A percentile compares a stretch with the other conserved stretches of the same genome.
phyloP scores from a whole-genome alignment of 2,888 invertebrate genomes.

The Myathropa florea region DNA sequence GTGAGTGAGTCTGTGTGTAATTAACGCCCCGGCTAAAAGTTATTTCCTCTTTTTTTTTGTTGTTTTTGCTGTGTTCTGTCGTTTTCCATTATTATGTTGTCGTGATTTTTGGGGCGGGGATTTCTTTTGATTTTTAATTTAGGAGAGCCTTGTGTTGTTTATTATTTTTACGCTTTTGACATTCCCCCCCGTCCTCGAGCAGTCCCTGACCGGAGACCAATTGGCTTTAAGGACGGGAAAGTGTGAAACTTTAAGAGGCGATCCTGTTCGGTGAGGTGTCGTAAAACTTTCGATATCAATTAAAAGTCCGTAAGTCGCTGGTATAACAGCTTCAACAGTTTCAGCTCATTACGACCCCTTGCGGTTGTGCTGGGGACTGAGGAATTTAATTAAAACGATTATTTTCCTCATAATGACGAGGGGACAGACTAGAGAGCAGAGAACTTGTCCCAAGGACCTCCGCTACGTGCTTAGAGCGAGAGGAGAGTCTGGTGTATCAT shows the following conservation, averaged over 20 bases:
- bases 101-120: constrained; percentile 64
- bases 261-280: not conserved
- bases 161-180: constrained; percentile 13
- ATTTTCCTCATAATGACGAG: constrained; percentile 46
- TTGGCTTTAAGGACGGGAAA: not conserved
- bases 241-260: not conserved
- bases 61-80: not conserved
- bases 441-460: not conserved
- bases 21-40: constrained; percentile 61
- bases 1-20: constrained; percentile 56
- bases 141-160: constrained; percentile 49
- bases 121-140: constrained; percentile 71
- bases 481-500: constrained; percentile 5
- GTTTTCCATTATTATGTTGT: constrained; percentile 45
- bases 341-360: constrained; percentile 58
- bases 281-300: constrained; percentile 68
- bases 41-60: constrained; percentile 13
- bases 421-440: too few species aligned
- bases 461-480: not conserved
- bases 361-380: constrained; percentile 8
- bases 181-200: not conserved
- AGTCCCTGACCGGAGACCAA: not conserved
- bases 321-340: constrained; percentile 35
- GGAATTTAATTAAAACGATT: constrained; percentile 66
- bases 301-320: constrained; percentile 58